phyloP scores from a whole-genome alignment of 2,797 vertebrate species.

The Spatula clypeata region DNA sequence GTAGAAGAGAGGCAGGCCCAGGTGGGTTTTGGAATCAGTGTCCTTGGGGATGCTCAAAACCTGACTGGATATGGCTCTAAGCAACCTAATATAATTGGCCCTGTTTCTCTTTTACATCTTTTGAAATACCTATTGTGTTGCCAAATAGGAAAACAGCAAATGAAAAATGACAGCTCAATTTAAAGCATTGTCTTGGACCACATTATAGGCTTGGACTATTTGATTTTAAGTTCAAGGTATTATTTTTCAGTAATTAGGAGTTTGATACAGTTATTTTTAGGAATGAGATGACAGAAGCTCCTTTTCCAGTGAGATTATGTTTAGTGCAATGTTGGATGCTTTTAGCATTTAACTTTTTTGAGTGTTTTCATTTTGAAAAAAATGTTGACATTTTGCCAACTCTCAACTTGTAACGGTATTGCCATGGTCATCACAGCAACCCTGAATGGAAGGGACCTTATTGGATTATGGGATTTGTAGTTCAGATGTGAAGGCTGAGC shows the following conservation, averaged over 20 bases:
- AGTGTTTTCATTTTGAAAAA: neutral
- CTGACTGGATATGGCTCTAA: neutral
- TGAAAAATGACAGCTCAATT: neutral
- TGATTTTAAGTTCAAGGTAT: neutral
- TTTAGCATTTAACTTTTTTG: neutral
- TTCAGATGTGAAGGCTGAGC: neutral
- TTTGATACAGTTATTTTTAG: neutral
- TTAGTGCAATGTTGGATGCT: neutral
- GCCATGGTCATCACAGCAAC: neutral
- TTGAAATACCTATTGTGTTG: neutral
- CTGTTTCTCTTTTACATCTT: neutral
- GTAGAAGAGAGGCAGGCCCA: neutral
- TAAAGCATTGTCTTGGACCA: neutral
- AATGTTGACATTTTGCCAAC: neutral
- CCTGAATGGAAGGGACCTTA: neutral
- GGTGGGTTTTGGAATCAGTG: rapidly evolving
- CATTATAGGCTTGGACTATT: neutral
- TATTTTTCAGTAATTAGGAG: neutral
- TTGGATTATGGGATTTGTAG: neutral
- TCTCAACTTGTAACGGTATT: neutral
- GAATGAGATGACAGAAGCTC: neutral
- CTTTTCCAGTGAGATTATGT: neutral
- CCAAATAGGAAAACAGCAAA: neutral
- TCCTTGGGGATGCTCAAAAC: neutral
- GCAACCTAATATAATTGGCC: neutral